Conservation (phyloP, 2,888 invertebrate species). For the Caenorhabditis wallacei region DNA sequence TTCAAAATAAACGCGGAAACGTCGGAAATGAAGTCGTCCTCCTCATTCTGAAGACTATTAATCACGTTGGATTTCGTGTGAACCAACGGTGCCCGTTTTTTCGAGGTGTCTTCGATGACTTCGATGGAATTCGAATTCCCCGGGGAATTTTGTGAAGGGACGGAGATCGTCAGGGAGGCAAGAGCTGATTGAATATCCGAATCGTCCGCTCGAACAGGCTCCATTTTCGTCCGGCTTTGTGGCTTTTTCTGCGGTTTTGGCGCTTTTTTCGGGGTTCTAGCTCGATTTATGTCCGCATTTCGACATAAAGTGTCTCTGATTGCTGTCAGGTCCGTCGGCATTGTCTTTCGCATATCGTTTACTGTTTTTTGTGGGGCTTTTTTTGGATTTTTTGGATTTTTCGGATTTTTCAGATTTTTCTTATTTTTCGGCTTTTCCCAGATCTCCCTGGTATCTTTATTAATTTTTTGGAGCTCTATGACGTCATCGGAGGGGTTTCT, state of each 20-base stretch:
- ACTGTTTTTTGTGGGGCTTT: slow-evolving; percentile 22
- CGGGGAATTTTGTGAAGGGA: not conserved
- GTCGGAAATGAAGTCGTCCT: slow-evolving; percentile 60
- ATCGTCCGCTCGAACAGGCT: slow-evolving; percentile 38
- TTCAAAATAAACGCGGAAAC: slow-evolving; percentile 45
- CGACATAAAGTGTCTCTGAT: slow-evolving; percentile 26
- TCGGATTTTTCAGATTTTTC: not conserved
- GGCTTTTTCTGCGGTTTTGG: slow-evolving; percentile 18
- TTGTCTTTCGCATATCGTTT: slow-evolving; percentile 52
- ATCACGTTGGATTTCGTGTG: slow-evolving; percentile 48
- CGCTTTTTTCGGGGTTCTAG: slow-evolving; percentile 14
- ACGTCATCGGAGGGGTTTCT: slow-evolving; percentile 12
- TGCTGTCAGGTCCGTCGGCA: slow-evolving; percentile 33
- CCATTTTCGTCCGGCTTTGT: not conserved
- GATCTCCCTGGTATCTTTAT: slow-evolving; percentile 18
- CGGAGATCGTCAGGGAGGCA: slow-evolving; percentile 48
- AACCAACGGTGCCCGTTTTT: slow-evolving; percentile 23
- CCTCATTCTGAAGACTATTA: slow-evolving; percentile 38
- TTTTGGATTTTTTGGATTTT: not conserved
- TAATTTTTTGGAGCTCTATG: slow-evolving; percentile 15
- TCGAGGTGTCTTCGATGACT: not conserved
- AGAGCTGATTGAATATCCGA: slow-evolving; percentile 60
- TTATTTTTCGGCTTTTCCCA: slow-evolving; percentile 14
- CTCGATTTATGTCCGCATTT: slow-evolving; percentile 33
- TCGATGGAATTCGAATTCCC: not conserved